Evolutionary conservation across 2,888 invertebrate genomes (phyloP), one percentile per base, ranked within the genome.

Genomic region (Xylota segnis): DNA sequence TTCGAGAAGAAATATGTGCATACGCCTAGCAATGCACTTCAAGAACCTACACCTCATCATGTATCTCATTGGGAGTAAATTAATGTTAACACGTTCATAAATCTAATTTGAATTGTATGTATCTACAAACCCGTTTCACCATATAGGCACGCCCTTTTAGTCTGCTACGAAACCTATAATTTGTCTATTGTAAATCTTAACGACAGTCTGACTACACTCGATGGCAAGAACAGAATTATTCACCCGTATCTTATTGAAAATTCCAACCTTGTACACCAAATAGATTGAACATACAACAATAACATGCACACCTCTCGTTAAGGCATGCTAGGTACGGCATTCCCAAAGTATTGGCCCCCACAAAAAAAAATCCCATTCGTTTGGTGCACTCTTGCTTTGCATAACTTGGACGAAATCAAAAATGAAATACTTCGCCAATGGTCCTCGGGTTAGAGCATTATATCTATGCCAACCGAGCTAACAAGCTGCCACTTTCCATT

Each of bases 401-500:
- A 70, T 74, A 75, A 82, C 56, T 70, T 43, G 32, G 40, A 68
- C 66, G 50, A 65, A 83, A 59, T 61, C 34, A 61, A 61, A 61
- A 54, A 12, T 40, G 59, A 50, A 50, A 50, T 23, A 47, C 58
- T 34, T 14, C 23, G 14, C 23, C 58, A 47, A n/a, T 23, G 16
- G 16, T 16, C 12, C 5, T 16, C 5, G 10, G 29, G 18, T 50
- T 6, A 50, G 40, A 52, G 27, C 14, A 23, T 18, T 75, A 45
- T 23, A 54, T 58, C 23, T 82, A 47, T 56, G 56, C 54, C 29
- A 45, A 34, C 18, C 6, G 34, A 47, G 59, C 37, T 59, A 47
- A 34, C 65, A 50, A 40, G 40, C 59, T 76, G 76, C 75, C 81
- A 81, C 84, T 86, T 76, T 81, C 75, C 81, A 61, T 81, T 86